Evolutionary conservation across 1,140 invertebrate species (phyloP), one percentile per base, ranked within the genome.

Genomic region (Caenorhabditis briggsae): DNA sequence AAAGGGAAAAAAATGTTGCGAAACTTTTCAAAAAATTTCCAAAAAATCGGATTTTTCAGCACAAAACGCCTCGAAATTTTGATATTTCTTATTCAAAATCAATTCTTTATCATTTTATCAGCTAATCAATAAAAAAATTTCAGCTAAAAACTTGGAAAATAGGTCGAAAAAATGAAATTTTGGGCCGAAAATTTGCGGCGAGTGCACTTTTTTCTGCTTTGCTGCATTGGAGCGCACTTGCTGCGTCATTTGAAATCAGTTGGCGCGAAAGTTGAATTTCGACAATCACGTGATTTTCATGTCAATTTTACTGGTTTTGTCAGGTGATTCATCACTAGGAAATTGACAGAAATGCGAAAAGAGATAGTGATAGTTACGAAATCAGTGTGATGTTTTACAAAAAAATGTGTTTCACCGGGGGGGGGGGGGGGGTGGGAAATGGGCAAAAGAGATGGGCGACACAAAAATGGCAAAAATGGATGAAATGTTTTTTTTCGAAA

Each of bases 161-260:
- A 78, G 70, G 70, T 46, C 70, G 11, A 50, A 5, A 50, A 50
- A 23, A 78, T 43, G 12, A n/a, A 78, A 78, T 78, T 78, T 78
- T 78, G 70, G 70, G 70, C 48, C 70, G 23, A 78, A 53, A 23
- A 46, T 41, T 78, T 23, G 33, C 33, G 33, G 33, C 33, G 7
- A 50, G 70, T 78, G 46, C 70, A 78, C 43, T 70, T 46, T 70
- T 2, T n/a, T 41, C 7, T 6, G n/a, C n/a, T 41, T 33, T 46
- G 70, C 11, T 53, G 0, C 46, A 11, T 23, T 53, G 70, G 70
- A 50, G 70, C 70, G 70, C n/a, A 53, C 14, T 78, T 78, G 43
- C 43, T 23, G 16, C 9, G 70, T 25, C 70, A 23, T 78, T 78
- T 50, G 18, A 50, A 16, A 50, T 11, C 53, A 8, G 14, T 18